Base-by-base conservation (phyloP, 1,140 invertebrate species). In the Aphelinus certus region DNA sequence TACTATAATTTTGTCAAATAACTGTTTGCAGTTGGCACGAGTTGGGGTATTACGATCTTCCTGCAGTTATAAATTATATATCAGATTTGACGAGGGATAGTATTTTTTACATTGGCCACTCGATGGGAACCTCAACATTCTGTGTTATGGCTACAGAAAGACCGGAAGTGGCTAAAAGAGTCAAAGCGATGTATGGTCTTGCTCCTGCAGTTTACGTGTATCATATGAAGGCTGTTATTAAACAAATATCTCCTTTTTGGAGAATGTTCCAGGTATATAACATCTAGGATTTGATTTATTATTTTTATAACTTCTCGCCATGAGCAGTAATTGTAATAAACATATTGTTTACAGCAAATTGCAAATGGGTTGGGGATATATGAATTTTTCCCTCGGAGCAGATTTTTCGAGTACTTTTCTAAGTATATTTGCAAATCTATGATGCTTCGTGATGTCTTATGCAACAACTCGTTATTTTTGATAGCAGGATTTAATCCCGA, bases 41-140 rank as follows among this genome's bases (percentile, higher is more conserved):
- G 81, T 92, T 93, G 88, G 91, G 91, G 3, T 75, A 86, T 48
- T 90, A 89, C 77, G 92, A 93, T 83, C 76, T 92, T 6, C 89
- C 92, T n/a, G 89, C 91, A 2, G 88, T 89, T 74, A 89, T 93
- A 49, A 89, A 93, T 79, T 89, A 90, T 78, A 88, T 91, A 26
- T 76, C 92, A 26, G 79, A 86, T 3, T 72, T 74, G 7, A 92
- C 91, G 1, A 83, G 83, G 1, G 80, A 87, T 48, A 83, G 88
- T 70, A 68, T 93, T 1, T 86, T 83, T 77, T 93, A 92, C 79
- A 64, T 89, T 2, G 88, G 85, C 3, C 90, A 92, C 83, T 92
- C 91, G 2, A 91, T 93, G 85, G 92, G 92, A 26, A 90, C 90
- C 1, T 87, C 87, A 3, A 83, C 84, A 64, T 87, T 88, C 51